Base-by-base conservation (phyloP, 2,797 vertebrate species). In the Crypturellus tataupa region DNA sequence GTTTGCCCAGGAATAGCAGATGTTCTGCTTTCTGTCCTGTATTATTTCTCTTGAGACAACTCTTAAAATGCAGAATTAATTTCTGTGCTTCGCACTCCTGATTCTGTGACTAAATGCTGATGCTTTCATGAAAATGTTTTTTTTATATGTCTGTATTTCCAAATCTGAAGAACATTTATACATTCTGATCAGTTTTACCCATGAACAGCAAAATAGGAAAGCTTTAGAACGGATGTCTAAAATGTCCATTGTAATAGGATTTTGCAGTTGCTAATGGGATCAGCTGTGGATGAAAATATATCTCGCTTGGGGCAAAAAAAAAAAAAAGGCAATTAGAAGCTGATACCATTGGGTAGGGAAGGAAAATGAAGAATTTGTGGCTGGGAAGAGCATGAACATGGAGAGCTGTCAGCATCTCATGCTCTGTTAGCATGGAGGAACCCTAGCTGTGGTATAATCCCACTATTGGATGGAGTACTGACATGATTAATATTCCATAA, bases 31-130 rank as follows among this genome's bases (percentile, higher is more conserved):
- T 82, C 46, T 88, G 31, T 65, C 47, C 59, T 42, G 69, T 46
- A 9, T 21, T 46, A 46, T 46, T 51, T 25, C 24, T 51, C 49
- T 51, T 25, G 49, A 51, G 49, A 51, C 49, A 25, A 12, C 49
- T 51, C 21, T 51, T 94, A 85, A 92, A 93, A 79, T 25, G 35
- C 46, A 87, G 56, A 64, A 59, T 49, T 86, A 80, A 91, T 65
- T 85, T 82, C 87, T 71, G 46, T 1, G 1, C n/a, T 90, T 84
- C 31, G 35, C 40, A 46, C 0, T 77, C 46, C 68, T 90, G 29
- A 24, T 76, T 95, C 67, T 63, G 20, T 81, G 92, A 63, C 33
- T 68, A 40, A 65, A 75, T 69, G 55, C 65, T 84, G 35, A 33
- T 93, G 65, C 53, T 88, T 86, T 86, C 40, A 39, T 58, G 42